Conservation (phyloP, 2,797 vertebrate species). For the Phyllotis vaccarum region DNA sequence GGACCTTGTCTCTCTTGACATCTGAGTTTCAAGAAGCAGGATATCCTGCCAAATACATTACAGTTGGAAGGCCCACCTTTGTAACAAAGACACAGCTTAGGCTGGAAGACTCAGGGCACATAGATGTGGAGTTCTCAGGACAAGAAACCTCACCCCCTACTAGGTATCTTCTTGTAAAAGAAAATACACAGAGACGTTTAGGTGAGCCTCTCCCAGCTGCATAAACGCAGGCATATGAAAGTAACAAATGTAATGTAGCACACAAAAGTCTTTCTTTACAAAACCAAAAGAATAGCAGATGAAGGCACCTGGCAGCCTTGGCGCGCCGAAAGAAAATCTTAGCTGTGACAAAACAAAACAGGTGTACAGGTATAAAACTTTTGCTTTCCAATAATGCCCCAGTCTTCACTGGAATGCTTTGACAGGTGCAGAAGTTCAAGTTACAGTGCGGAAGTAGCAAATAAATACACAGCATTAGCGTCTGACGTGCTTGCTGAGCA, state of each 20-base stretch:
- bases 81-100: conserved; percentile 81
- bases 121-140: conserved; percentile 78
- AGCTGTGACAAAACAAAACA: conserved; percentile 91
- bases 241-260: conserved; percentile 86
- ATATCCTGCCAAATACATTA: conserved; percentile 89
- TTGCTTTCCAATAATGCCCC: conserved; percentile 86
- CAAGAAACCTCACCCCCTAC: conserved; percentile 71
- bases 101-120: conserved; percentile 87
- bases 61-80: conserved; percentile 91
- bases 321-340: conserved; percentile 85
- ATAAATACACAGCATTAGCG: conserved; percentile 91
- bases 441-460: conserved; percentile 92
- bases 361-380: conserved; percentile 94
- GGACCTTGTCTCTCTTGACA: conserved; percentile 89
- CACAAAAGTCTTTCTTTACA: conserved; percentile 88
- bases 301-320: conserved; percentile 93
- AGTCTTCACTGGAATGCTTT: conserved; percentile 89
- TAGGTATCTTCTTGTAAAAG: background rate
- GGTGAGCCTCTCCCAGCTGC: conserved; percentile 78
- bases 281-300: conserved; percentile 88
- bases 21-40: conserved; percentile 89
- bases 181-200: conserved; percentile 68
- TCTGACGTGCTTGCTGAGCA: conserved; percentile 89
- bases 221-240: conserved; percentile 83
- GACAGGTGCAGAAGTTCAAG: conserved; percentile 98